Conservation (phyloP, 1,140 invertebrate species). For the Colletes latitarsis region DNA sequence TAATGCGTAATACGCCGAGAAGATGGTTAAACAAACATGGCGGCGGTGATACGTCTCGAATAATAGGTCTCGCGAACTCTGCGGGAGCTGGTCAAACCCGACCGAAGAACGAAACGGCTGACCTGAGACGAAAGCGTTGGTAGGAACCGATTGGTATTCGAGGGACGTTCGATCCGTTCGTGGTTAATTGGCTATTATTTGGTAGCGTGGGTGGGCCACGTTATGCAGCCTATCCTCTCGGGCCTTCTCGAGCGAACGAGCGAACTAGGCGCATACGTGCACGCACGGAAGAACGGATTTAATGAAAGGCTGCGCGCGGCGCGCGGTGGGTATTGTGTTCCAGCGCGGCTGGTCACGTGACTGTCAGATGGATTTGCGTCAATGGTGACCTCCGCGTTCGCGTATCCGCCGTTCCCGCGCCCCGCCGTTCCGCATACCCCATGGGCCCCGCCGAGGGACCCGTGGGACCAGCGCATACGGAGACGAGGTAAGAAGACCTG, state of each 20-base stretch:
- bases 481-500: conserved; percentile 40
- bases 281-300: conserved; percentile 47
- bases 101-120: too few relatives aligned
- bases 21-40: too few relatives aligned
- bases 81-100: too few relatives aligned
- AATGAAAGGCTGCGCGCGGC: conserved; percentile 60
- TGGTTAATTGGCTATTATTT: conserved; percentile 57
- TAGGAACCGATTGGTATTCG: conserved; percentile 45
- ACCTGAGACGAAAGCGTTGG: not conserved
- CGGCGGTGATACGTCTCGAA: too few relatives aligned
- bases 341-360: conserved; percentile 72
- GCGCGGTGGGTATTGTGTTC: conserved; percentile 55
- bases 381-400: conserved; percentile 78
- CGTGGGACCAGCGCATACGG: conserved; percentile 33
- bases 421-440: conserved; percentile 64
- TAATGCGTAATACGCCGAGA: too few relatives aligned
- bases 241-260: not conserved
- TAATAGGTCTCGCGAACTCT: too few relatives aligned
- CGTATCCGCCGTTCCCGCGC: conserved; percentile 64
- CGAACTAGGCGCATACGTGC: not conserved
- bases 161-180: conserved; percentile 14
- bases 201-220: conserved; percentile 50
- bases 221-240: conserved; percentile 1
- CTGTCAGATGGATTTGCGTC: conserved; percentile 78
- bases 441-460: conserved; percentile 35